These are phyloP conservation scores for Alsophila aescularia DNA, from an alignment of 2,888 invertebrate genomes.

Conservation along the genomic window DNA sequence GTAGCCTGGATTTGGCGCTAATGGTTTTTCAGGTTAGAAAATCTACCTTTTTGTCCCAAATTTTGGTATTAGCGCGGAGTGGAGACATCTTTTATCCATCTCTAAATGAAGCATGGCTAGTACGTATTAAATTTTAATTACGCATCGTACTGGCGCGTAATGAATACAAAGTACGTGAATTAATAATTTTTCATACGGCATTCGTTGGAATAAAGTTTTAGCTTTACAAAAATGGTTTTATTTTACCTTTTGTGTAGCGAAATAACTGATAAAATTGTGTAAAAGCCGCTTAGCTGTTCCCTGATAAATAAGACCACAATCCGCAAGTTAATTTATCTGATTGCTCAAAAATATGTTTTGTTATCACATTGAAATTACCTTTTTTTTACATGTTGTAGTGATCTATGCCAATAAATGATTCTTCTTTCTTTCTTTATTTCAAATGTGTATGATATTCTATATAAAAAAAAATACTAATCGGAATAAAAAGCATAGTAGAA, in stretches of 20 bases:
- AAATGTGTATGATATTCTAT: no score
- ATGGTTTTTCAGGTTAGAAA: constrained; percentile 34
- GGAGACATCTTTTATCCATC: constrained; percentile 27
- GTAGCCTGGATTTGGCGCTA: constrained; percentile 28
- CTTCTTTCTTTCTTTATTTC: no score
- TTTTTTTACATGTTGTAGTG: no score
- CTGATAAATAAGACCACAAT: neutral
- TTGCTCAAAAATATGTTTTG: no score
- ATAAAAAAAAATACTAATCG: no score
- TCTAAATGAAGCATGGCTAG: constrained; percentile 24
- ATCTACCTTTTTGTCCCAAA: constrained; percentile 28
- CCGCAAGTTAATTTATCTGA: no score
- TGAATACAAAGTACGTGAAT: constrained; percentile 27
- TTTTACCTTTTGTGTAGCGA: neutral
- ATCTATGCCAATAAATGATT: no score
- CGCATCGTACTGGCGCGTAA: constrained; percentile 16
- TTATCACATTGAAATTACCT: no score
- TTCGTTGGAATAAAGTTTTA: constrained; percentile 6
- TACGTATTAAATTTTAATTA: constrained; percentile 29
- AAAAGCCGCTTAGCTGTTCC: neutral
- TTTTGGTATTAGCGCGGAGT: constrained; percentile 22
- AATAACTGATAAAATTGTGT: neutral
- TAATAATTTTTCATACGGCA: constrained; percentile 11
- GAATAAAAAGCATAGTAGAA: no score
- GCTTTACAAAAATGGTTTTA: neutral